Conservation (phyloP, 1,140 invertebrate genomes). For the Gonatopus flavifemur region DNA sequence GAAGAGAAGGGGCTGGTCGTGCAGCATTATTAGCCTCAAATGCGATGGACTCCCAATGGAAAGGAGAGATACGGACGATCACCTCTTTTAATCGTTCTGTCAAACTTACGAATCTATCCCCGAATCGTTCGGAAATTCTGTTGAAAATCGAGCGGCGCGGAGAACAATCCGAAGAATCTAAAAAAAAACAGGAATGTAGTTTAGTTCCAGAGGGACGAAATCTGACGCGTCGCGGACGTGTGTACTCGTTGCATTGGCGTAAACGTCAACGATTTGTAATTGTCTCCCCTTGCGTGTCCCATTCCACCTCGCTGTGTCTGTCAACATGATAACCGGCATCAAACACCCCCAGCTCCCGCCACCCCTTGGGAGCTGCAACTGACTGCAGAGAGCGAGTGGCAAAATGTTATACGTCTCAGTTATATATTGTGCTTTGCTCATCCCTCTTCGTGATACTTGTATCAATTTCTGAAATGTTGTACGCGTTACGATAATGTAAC, state of each 20-base stretch:
- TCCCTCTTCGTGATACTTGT: slow-evolving; percentile 28
- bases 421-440: slow-evolving; percentile 36
- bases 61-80: slow-evolving; percentile 3
- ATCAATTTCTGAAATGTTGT: too few relatives aligned
- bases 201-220: slow-evolving; percentile 23
- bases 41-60: slow-evolving; percentile 52
- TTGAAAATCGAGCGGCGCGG: too few relatives aligned
- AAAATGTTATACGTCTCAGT: slow-evolving; percentile 47
- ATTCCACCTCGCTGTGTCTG: slow-evolving; percentile 49
- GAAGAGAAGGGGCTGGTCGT: slow-evolving; percentile 36
- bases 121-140: too few relatives aligned
- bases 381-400: slow-evolving; percentile 43
- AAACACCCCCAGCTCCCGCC: slow-evolving; percentile 46
- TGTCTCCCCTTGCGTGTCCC: slow-evolving; percentile 46
- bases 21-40: slow-evolving; percentile 57
- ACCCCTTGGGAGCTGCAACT: slow-evolving; percentile 46
- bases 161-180: too few relatives aligned
- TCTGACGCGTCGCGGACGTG: slow-evolving; percentile 46
- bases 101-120: not conserved
- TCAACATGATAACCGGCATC: slow-evolving; percentile 57
- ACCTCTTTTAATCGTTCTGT: not conserved
- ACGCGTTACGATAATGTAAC: too few relatives aligned
- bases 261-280: slow-evolving; percentile 58
- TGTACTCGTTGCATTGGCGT: slow-evolving; percentile 44
- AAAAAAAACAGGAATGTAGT: too few relatives aligned